Evolutionary conservation across 2,888 invertebrate genomes (phyloP).

Genomic region (Oligia fasciuncula): DNA sequence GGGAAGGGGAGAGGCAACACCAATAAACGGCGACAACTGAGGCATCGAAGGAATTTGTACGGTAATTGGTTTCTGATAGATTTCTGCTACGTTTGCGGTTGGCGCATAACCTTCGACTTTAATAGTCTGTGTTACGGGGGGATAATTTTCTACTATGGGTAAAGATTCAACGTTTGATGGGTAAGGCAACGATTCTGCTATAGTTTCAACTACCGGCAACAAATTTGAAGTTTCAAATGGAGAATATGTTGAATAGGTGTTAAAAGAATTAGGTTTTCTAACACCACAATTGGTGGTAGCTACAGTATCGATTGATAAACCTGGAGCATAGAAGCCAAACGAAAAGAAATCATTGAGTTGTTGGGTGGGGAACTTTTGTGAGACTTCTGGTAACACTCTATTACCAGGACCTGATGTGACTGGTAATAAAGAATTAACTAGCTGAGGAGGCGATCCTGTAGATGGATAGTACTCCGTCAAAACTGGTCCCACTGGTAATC

Average conservation of each 20-base stretch:
- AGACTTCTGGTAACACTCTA: conserved; percentile 17
- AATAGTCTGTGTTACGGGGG: conserved; percentile 12
- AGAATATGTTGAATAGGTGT: conserved; percentile 5
- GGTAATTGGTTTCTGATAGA: conserved; percentile 38
- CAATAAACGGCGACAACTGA: conserved; percentile 9
- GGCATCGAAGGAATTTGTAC: conserved; percentile 43
- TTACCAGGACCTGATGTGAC: conserved; percentile 13
- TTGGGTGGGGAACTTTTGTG: conserved; percentile 40
- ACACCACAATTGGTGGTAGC: conserved; percentile 22
- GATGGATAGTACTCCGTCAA: conserved; percentile 35
- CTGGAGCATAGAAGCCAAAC: conserved; percentile 16
- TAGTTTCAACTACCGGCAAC: conserved; percentile 2
- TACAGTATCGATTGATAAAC: conserved; percentile 30
- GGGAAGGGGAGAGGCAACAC: conserved; percentile 14
- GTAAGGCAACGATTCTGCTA: neutral
- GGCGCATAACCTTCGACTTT: conserved; percentile 7
- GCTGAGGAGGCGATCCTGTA: conserved; percentile 31
- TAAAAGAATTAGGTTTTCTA: conserved; percentile 3
- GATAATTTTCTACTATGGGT: conserved; percentile 33
- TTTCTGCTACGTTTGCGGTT: conserved; percentile 18
- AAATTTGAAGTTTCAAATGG: conserved; percentile 5
- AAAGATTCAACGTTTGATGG: conserved; percentile 35
- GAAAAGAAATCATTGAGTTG: conserved; percentile 30
- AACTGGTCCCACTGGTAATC: conserved; percentile 51
- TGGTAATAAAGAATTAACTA: conserved; percentile 31